Conservation (phyloP, 2,888 invertebrate genomes). For the Mythimna loreyi region DNA sequence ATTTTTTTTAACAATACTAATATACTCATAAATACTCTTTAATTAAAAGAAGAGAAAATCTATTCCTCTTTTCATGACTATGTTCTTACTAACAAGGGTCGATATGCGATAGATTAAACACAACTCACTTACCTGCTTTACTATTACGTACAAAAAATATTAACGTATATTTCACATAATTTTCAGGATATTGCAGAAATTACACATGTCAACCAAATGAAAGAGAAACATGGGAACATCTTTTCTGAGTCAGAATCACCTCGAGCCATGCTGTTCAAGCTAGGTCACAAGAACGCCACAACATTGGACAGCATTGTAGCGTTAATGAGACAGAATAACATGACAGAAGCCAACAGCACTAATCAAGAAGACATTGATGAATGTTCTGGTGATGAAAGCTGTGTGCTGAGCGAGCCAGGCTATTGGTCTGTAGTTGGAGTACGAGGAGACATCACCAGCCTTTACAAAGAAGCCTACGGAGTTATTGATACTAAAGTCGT, state of each 20-base stretch:
- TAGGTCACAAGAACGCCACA: slow-evolving; percentile 82
- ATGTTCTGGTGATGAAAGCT: slow-evolving; percentile 73
- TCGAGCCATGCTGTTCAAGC: slow-evolving; percentile 80
- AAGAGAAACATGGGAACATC: slow-evolving; percentile 77
- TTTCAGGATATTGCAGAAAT: slow-evolving; percentile 83
- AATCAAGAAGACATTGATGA: slow-evolving; percentile 69
- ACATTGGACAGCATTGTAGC: slow-evolving; percentile 79
- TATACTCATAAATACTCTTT: no score
- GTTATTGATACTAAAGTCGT: slow-evolving; percentile 91
- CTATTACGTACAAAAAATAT: neutral
- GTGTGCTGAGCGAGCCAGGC: slow-evolving; percentile 75
- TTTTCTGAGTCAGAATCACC: slow-evolving; percentile 83
- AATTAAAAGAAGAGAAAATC: no score
- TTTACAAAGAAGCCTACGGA: slow-evolving; percentile 82
- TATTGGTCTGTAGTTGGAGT: slow-evolving; percentile 82
- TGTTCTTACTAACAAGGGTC: no score
- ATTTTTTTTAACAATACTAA: no score
- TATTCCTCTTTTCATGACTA: no score
- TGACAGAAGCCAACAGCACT: slow-evolving; percentile 75
- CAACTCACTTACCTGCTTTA: neutral
- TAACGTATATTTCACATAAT: neutral
- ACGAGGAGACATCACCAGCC: slow-evolving; percentile 80
- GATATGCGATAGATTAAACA: no score
- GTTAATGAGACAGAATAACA: slow-evolving; percentile 84
- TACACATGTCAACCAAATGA: slow-evolving; percentile 81